These are phyloP conservation scores for Cantharis rustica DNA, from an alignment of 2,888 invertebrate genomes.

Conservation along the genomic window DNA sequence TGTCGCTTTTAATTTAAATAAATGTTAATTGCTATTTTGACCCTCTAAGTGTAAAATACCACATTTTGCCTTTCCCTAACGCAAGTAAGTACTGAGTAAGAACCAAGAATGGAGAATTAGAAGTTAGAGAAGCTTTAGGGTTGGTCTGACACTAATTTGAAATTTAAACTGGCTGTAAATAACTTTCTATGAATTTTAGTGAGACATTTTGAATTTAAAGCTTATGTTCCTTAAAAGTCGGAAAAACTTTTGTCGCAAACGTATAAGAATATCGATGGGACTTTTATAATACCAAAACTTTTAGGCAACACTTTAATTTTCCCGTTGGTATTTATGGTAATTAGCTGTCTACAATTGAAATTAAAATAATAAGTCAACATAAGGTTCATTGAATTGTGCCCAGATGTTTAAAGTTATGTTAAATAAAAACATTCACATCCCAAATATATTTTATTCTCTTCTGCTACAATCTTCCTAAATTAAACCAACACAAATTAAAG, in stretches of 20 bases:
- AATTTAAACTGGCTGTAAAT: constrained; percentile 54
- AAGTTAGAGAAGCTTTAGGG: constrained; percentile 34
- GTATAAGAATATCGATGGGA: constrained; percentile 17
- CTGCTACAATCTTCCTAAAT: constrained; percentile 24
- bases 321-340: constrained; percentile 38
- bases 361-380: constrained; percentile 40
- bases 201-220: constrained; percentile 37
- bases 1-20: constrained; percentile 31
- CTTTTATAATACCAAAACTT: constrained; percentile 12
- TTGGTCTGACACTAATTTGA: constrained; percentile 52
- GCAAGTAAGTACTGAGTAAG: constrained; percentile 32
- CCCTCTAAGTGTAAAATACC: constrained; percentile 34
- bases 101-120: constrained; percentile 32
- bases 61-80: constrained; percentile 26
- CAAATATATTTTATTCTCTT: constrained; percentile 22
- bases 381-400: constrained; percentile 23
- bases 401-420: constrained; percentile 27
- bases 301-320: constrained; percentile 11
- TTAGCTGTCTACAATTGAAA: constrained; percentile 43
- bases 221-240: constrained; percentile 19
- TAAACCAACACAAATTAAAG: constrained; percentile 21
- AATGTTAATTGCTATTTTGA: constrained; percentile 33
- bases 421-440: constrained; percentile 25
- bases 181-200: constrained; percentile 53
- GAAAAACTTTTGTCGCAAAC: constrained; percentile 10